Base-by-base conservation (phyloP, 2,888 invertebrate genomes). In the Lordiphosa andalusiaca region DNA sequence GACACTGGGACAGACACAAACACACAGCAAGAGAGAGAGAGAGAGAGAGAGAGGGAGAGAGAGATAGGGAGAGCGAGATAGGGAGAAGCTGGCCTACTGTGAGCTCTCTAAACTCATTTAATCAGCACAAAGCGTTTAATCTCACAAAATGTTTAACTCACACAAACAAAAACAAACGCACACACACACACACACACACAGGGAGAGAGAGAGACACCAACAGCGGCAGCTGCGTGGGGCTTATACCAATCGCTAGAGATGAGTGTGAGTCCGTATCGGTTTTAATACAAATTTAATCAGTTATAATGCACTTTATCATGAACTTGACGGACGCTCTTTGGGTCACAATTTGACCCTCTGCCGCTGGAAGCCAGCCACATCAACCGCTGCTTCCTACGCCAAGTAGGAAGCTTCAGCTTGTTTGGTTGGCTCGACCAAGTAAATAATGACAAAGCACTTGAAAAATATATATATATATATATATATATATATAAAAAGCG, bases 91-190 rank as follows among this genome's bases (percentile, higher is more conserved):
- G 64, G 50, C 35, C 62, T 48, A 30, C 52, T 65, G 69, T 51
- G 53, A 68, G 65, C 53, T 62, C 67, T 73, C 64, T 63, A 69
- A 81, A 81, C 60, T 77, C 67, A 84, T 78, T 78, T 77, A 30
- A 84, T 74, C 74, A 81, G 54, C 65, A 71, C 78, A 74, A 84
- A 82, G 67, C 84, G 62, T 74, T 78, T 77, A 74, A 82, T 78
- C 75, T 62, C 36, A 58, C 62, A 59, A 69, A 74, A 77, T 66
- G 67, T 71, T 58, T 63, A 48, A 21, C 51, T 53, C 47, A 53
- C 47, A 60, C 39, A 54, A 9, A 65, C 35, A 61, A 33, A 33
- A 9, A 38, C 25, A 48, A 51, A 59, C 30, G 39, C 44, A 51
- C 12, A 19, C 16, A 50, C 42, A 35, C 13, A 47, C 21, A 40